Conservation (phyloP, 2,113 vertebrate genomes). For the Fulmarus glacialis region DNA sequence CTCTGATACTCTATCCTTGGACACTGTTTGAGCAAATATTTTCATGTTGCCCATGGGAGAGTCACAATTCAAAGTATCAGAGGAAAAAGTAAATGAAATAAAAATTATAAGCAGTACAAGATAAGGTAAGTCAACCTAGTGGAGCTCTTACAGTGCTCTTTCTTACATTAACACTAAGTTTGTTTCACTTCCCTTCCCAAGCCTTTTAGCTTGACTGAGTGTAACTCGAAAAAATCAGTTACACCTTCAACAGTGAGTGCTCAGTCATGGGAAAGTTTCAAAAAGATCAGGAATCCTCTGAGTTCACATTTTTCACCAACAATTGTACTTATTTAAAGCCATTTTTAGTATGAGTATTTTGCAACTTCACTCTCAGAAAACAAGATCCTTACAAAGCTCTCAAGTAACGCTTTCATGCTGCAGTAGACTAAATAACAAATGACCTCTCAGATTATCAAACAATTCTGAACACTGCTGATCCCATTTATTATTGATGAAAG, state of each 20-base stretch:
- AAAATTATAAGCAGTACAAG: neutral
- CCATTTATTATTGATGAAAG: neutral
- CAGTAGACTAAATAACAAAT: neutral
- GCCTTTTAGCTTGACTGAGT: neutral
- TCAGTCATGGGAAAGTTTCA: neutral
- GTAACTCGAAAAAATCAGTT: rapidly evolving
- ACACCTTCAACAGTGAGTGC: neutral
- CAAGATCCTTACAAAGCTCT: neutral
- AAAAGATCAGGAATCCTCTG: neutral
- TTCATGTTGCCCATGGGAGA: neutral
- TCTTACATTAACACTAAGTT: neutral
- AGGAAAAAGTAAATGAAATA: neutral
- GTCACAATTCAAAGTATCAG: neutral
- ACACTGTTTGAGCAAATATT: neutral
- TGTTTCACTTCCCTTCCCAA: neutral
- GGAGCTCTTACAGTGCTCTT: neutral
- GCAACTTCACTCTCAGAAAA: neutral
- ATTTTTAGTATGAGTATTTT: neutral
- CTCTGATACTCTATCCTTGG: neutral
- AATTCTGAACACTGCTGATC: neutral
- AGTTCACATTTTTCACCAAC: neutral
- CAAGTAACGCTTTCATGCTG: neutral
- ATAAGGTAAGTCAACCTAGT: neutral
- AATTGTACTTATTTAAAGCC: neutral
- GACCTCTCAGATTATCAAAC: neutral